Evolutionary conservation across 2,888 invertebrate genomes (phyloP), one percentile per base, ranked within the genome.

Genomic region (Morpho helenor): DNA sequence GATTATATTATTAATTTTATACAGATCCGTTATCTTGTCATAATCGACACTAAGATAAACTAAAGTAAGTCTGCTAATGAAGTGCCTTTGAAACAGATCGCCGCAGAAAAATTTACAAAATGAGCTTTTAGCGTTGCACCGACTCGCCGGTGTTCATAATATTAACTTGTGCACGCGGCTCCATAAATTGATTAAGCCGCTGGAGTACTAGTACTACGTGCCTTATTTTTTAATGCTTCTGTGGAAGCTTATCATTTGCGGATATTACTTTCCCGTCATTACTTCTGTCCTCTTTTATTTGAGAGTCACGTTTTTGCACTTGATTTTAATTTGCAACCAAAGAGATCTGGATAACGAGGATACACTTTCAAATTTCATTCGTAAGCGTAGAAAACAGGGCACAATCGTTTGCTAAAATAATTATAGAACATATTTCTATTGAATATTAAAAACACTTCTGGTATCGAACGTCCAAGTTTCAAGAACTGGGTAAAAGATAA

Each of bases 241-340:
- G 61, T 56, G 54, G 54, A 50, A 59, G 57, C 60, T 65, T 63
- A 63, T 65, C 59, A 60, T 60, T 59, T 61, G 57, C 59, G 59
- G 59, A 62, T 62, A 63, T 66, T 65, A 65, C 59, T 63, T 62
- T 57, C 56, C 53, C 61, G 59, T 59, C 59, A 60, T 63, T 65
- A 58, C 56, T 47, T 44, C 42, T 62, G 51, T 62, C 59, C 56
- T 59, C 31, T 56, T 44, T 59, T 58, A 52, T 58, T 61, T 52
- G 48, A 53, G 53, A 57, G 56, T 56, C 62, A 59, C 56, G 56
- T 59, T 62, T 62, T 59, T 56, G 49, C 59, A 50, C 59, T 56
- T 47, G 50, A 59, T 56, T 56, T 39, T 39, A 45, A 60, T 52
- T 60, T 40, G 41, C 53, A 47, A 51, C 47, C 52, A 44, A 59